Conservation (phyloP, 2,888 invertebrate species). For the Pharmacophagus antenor region DNA sequence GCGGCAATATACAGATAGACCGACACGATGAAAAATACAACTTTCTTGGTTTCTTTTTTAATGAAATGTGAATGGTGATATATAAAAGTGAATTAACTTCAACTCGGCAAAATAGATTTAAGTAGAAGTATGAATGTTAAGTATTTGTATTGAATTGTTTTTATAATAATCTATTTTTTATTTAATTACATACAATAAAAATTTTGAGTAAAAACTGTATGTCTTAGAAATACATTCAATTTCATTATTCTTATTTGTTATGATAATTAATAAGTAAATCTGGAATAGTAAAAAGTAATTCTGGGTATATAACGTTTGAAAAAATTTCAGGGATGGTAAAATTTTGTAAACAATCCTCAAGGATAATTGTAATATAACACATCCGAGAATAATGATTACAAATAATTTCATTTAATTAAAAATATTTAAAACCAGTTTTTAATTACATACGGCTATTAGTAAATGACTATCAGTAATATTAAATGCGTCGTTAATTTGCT, state of each 20-base stretch:
- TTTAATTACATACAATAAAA: not conserved
- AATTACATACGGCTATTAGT: conserved; percentile 14
- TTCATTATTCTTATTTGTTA: no score
- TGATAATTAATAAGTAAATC: no score
- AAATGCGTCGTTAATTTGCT: conserved; percentile 11
- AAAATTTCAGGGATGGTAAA: not conserved
- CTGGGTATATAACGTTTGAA: no score
- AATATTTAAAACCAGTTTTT: not conserved
- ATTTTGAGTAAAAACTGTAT: not conserved
- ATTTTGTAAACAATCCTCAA: not conserved
- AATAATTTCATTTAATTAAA: not conserved
- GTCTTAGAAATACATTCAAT: no score
- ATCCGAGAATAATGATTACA: not conserved
- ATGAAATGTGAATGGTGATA: no score
- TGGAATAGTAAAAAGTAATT: no score
- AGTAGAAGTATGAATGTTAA: no score
- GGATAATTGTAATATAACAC: not conserved
- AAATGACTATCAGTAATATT: conserved; percentile 16
- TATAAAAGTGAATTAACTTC: no score
- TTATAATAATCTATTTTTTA: not conserved
- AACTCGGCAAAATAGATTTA: no score
- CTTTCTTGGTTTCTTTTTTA: no score
- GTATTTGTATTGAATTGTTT: not conserved
- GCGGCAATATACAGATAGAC: no score
- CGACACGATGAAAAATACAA: no score